Conservation (phyloP, 2,113 vertebrate genomes). For the Gopherus flavomarginatus region DNA sequence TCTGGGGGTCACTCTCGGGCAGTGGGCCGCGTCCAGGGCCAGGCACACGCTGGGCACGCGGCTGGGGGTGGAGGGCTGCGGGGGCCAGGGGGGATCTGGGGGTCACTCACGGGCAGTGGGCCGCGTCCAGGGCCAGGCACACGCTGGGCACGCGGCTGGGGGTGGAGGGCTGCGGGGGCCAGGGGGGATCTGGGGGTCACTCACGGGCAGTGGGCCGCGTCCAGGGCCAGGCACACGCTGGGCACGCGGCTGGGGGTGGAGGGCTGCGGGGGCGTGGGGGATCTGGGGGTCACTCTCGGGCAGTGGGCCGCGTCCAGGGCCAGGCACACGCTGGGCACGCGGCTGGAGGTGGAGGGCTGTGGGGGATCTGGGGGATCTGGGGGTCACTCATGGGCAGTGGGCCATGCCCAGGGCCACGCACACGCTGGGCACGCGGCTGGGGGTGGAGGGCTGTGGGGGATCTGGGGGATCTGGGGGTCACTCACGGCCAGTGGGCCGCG, state of each 20-base stretch:
- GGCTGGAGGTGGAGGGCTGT: neutral
- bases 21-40: no score
- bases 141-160: slow-evolving; percentile 91
- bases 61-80: neutral
- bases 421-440: no score
- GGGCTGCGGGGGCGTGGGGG: no score
- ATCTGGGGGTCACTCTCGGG: no score
- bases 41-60: no score
- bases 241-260: slow-evolving; percentile 81
- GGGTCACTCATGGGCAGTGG: neutral
- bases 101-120: slow-evolving; percentile 78
- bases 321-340: no score
- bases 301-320: no score
- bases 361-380: neutral
- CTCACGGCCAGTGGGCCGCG: slow-evolving; percentile 82
- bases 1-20: neutral
- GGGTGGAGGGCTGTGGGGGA: neutral
- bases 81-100: no score
- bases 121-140: slow-evolving; percentile 90
- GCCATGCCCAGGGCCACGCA: no score
- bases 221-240: slow-evolving; percentile 91
- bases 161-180: neutral
- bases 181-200: neutral
- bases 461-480: neutral
- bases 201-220: slow-evolving; percentile 83